These are phyloP conservation scores for Bombus picipes DNA, from an alignment of 1,140 invertebrate species.

Conservation along the genomic window DNA sequence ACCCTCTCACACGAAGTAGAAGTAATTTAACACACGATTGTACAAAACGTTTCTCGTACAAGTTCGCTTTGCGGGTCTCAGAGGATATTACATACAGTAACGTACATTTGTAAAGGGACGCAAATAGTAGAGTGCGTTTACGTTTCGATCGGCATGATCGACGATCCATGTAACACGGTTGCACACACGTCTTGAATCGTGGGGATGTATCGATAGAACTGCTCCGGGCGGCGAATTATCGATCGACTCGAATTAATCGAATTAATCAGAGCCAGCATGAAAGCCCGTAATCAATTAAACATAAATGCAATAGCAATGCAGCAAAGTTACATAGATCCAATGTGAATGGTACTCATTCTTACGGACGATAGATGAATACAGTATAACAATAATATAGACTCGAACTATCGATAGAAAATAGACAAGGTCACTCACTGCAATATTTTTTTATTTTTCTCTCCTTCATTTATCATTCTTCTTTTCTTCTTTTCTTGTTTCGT, in stretches of 20 bases:
- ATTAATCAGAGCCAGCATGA: conserved; percentile 46
- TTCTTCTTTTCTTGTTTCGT: conserved; percentile 23
- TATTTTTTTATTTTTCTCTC: conserved; percentile 57
- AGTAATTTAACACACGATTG: conserved; percentile 1
- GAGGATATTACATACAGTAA: conserved; percentile 3
- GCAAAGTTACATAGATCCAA: conserved; percentile 67
- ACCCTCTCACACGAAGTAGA: conserved; percentile 14
- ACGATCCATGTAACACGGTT: conserved; percentile 1
- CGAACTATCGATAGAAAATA: conserved; percentile 79
- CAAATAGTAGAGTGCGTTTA: not conserved
- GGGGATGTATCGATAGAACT: conserved; percentile 37
- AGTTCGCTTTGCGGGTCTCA: conserved; percentile 49
- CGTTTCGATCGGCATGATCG: not conserved
- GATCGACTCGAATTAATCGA: conserved; percentile 46
- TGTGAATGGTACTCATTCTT: conserved; percentile 72
- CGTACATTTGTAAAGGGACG: not conserved
- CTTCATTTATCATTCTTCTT: conserved; percentile 14
- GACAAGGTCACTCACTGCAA: conserved; percentile 78
- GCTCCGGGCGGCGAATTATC: conserved; percentile 21
- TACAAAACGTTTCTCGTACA: conserved; percentile 45
- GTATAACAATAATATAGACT: conserved; percentile 79
- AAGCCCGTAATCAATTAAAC: conserved; percentile 52
- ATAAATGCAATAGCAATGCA: conserved; percentile 67
- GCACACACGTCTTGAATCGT: conserved; percentile 38
- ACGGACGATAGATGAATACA: conserved; percentile 76